Percentiles rank a stretch among this genome's conserved stretches.
These are phyloP conservation scores for Lasioglossum malachurum DNA, from an alignment of 2,888 invertebrate genomes.

Conservation along the genomic window DNA sequence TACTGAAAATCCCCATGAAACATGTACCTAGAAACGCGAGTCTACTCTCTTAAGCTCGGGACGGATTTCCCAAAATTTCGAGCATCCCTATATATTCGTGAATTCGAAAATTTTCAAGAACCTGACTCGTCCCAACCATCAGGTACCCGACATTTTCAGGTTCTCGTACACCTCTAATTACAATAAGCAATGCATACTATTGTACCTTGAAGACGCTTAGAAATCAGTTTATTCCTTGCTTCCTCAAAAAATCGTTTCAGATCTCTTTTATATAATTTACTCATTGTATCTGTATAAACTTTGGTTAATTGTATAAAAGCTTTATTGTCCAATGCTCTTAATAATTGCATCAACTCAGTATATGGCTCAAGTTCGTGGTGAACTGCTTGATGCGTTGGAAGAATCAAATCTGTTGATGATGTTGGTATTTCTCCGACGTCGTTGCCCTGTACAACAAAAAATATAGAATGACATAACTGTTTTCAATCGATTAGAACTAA, in stretches of 20 bases:
- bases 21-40: too few species aligned
- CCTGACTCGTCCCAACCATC: background rate
- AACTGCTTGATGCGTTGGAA: slow-evolving; percentile 92
- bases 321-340: slow-evolving; percentile 93
- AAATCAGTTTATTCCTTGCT: slow-evolving; percentile 85
- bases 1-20: too few species aligned
- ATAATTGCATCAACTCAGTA: slow-evolving; percentile 96
- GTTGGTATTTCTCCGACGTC: slow-evolving; percentile 88
- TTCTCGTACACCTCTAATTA: background rate
- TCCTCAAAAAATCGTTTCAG: slow-evolving; percentile 92
- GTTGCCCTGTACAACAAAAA: slow-evolving; percentile 86
- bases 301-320: slow-evolving; percentile 93
- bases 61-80: too few species aligned
- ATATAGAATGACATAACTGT: slow-evolving; percentile 3
- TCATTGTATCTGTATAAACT: slow-evolving; percentile 93
- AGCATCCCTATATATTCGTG: too few species aligned
- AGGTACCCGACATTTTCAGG: background rate
- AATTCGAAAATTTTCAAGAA: too few species aligned
- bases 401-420: slow-evolving; percentile 86
- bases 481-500: background rate
- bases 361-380: slow-evolving; percentile 95
- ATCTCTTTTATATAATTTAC: slow-evolving; percentile 95
- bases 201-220: slow-evolving; percentile 77
- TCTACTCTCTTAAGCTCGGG: too few species aligned
- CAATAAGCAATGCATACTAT: background rate